Conservation (phyloP, 2,113 vertebrate genomes). For the Malurus melanocephalus region DNA sequence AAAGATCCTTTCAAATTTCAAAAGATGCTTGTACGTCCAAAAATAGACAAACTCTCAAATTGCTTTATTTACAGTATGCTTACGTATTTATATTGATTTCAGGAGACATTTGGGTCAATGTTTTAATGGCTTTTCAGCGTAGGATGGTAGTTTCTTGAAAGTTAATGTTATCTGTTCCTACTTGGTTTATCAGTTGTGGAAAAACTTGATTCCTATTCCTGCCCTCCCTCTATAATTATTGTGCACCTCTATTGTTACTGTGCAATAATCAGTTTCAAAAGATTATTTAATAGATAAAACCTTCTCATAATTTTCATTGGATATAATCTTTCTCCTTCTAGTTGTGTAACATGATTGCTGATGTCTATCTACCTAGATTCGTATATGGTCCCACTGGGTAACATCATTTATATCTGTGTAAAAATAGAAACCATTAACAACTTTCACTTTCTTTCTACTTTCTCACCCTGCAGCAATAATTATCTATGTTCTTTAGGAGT, state of each 20-base stretch:
- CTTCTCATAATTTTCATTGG: neutral
- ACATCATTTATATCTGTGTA: neutral
- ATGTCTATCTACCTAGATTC: neutral
- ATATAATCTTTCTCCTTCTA: neutral
- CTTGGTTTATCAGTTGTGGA: neutral
- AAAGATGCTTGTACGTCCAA: neutral
- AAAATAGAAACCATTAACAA: slow-evolving; percentile 42
- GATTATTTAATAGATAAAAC: neutral
- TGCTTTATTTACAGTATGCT: neutral
- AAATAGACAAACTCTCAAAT: neutral
- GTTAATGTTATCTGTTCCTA: neutral
- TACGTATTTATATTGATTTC: rapidly evolving
- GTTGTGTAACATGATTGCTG: neutral
- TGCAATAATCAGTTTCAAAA: neutral
- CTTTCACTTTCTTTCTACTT: neutral
- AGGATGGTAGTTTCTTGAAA: neutral
- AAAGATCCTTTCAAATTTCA: neutral
- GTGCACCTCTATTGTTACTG: neutral
- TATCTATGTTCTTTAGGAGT: neutral
- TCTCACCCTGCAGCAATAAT: slow-evolving; percentile 22
- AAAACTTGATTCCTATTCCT: neutral
- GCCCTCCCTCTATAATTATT: neutral
- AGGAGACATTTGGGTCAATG: neutral
- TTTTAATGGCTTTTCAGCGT: neutral
- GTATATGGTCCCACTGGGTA: neutral